Evolutionary conservation across 2,113 vertebrate species (phyloP), one percentile per base, ranked within the genome.

Genomic region (Gambusia affinis): DNA sequence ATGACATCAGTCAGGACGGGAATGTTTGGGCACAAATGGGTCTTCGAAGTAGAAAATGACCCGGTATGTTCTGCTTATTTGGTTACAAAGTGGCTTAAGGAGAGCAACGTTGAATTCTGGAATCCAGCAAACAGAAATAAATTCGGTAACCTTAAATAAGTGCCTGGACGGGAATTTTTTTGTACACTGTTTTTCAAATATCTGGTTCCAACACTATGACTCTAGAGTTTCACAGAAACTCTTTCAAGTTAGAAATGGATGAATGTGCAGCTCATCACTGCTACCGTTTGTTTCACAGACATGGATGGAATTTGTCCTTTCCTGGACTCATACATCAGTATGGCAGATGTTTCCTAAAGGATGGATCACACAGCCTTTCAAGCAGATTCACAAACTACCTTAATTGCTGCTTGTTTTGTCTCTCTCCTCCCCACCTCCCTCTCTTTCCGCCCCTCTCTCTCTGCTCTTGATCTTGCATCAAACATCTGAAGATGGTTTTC

Each of bases 311-410:
- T 93, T 87, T 86, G 85, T 90, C 79, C 87, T 90, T 88, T 91
- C 91, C 82, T 86, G 91, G 71, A 81, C 84, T 83, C 85, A n/a
- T 88, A 89, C 90, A 90, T 91, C 89, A 85, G 84, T 83, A 89
- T 88, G 90, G 88, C 91, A 94, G 92, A 92, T 93, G 92, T 93
- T 93, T 94, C 89, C 85, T 92, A 86, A 82, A 89, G 87, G 81
- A 87, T 78, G 81, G 85, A 81, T 88, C 87, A 47, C 71, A 83
- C 82, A 74, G 78, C 79, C 87, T 89, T 92, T 87, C 85, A 85
- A 88, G 86, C 82, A 54, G 80, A 90, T 88, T 75, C 84, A 87
- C 79, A 91, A 86, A 90, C 88, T 80, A 85, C 87, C 89, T 91
- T 91, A 91, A 93, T 90, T 92, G 85, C 90, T 75, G 86, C 92